These are phyloP conservation scores for Encarsia formosa DNA, from an alignment of 2,888 invertebrate genomes.

Conservation along the genomic window DNA sequence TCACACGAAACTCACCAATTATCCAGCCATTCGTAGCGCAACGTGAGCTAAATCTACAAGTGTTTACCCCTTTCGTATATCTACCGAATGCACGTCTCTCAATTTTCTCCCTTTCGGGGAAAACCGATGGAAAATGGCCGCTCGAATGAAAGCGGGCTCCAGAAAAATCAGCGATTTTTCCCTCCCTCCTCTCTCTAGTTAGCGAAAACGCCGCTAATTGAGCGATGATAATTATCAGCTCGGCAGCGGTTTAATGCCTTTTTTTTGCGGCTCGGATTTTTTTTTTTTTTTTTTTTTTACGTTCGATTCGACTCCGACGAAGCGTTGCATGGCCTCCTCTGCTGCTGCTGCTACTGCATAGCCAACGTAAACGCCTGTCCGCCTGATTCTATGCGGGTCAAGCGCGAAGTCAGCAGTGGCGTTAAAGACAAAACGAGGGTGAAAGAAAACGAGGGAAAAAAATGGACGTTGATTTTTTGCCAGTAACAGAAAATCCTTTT, in stretches of 20 bases:
- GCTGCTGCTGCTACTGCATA: neutral
- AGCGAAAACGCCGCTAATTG: constrained; percentile 35
- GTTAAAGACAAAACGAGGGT: too few relatives aligned
- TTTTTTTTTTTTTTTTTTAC: constrained; percentile 18
- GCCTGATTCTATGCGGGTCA: constrained; percentile 40
- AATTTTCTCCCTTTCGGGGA: neutral
- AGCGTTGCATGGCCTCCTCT: too few relatives aligned
- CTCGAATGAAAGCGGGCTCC: neutral
- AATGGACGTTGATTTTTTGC: too few relatives aligned
- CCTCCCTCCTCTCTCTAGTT: constrained; percentile 11
- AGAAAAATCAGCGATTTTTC: constrained; percentile 40
- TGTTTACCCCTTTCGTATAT: constrained; percentile 40
- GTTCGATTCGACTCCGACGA: constrained; percentile 10
- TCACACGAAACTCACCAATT: constrained; percentile 48
- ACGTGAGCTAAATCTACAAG: constrained; percentile 51
- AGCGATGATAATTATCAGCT: constrained; percentile 40
- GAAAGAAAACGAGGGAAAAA: constrained; percentile 5
- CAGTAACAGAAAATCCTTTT: too few relatives aligned
- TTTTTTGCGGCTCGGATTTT: neutral
- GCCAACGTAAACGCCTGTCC: constrained; percentile 13
- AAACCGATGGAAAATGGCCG: constrained; percentile 6
- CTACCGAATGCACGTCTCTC: neutral
- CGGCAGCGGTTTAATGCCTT: neutral
- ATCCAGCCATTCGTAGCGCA: constrained; percentile 48
- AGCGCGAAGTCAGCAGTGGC: constrained; percentile 36